These are phyloP conservation scores for Caenorhabditis doughertyi DNA, from an alignment of 2,888 invertebrate species.

Conservation along the genomic window DNA sequence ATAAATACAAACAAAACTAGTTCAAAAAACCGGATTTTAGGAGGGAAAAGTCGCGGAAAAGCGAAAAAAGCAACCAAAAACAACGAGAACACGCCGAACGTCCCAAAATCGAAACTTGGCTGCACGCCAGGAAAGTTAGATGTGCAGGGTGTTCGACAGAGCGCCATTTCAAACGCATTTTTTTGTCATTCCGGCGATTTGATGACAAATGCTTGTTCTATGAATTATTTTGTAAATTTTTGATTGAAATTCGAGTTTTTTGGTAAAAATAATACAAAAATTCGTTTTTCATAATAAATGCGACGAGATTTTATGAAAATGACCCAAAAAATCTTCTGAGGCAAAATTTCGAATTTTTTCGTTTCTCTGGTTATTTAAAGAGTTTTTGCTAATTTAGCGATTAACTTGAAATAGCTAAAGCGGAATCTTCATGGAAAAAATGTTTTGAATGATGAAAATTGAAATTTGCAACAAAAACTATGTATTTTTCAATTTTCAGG, in stretches of 20 bases:
- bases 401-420: too few relatives aligned
- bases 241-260: background rate
- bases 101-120: slow-evolving; percentile 61
- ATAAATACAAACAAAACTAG: slow-evolving; percentile 23
- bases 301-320: too few relatives aligned
- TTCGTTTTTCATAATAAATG: too few relatives aligned
- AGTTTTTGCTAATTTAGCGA: too few relatives aligned
- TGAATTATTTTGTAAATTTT: slow-evolving; percentile 11
- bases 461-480: too few relatives aligned
- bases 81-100: slow-evolving; percentile 22
- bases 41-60: background rate
- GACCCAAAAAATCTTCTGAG: too few relatives aligned
- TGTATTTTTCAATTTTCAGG: too few relatives aligned
- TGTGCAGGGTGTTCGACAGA: slow-evolving; percentile 60
- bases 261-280: too few relatives aligned
- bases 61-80: slow-evolving; percentile 7
- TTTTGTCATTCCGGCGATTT: slow-evolving; percentile 49
- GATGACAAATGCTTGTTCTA: slow-evolving; percentile 26
- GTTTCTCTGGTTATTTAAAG: too few relatives aligned
- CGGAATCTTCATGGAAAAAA: too few relatives aligned
- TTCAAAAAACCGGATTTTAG: slow-evolving; percentile 22
- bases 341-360: too few relatives aligned
- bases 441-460: too few relatives aligned
- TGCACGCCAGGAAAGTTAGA: slow-evolving; percentile 58
- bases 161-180: slow-evolving; percentile 60